A percentile compares a stretch with the other conserved stretches of the same genome.
These are phyloP conservation scores for Stigmatopora argus DNA, from an alignment of 2,113 vertebrate species.

Conservation along the genomic window DNA sequence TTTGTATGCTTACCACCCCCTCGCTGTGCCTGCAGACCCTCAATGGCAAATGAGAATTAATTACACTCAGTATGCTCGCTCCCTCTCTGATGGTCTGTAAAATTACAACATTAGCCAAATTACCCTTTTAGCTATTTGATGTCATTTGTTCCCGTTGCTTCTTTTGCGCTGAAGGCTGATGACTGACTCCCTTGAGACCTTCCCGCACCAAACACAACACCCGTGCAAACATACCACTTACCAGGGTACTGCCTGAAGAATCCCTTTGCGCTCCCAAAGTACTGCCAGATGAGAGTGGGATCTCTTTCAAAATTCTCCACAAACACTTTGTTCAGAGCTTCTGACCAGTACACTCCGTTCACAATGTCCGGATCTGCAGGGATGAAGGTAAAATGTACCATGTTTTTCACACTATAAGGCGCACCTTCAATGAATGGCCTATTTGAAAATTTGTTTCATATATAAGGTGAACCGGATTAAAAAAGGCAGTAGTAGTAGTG, in stretches of 20 bases:
- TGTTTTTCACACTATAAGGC: too few species aligned
- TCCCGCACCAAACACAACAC: constrained; percentile 10
- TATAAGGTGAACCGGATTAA: too few species aligned
- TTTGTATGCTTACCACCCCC: constrained; percentile 11
- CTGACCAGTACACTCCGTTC: constrained; percentile 96
- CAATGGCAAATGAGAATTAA: constrained; percentile 62
- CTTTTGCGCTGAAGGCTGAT: constrained; percentile 39
- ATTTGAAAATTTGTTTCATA: too few species aligned
- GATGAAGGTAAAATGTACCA: not conserved
- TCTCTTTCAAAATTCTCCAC: constrained; percentile 96
- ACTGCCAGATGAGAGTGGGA: constrained; percentile 96
- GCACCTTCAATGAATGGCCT: too few species aligned
- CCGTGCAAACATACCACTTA: constrained; percentile 60
- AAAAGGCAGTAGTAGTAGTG: too few species aligned
- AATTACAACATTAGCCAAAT: constrained; percentile 73
- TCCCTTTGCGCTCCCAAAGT: constrained; percentile 96
- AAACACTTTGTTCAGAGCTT: constrained; percentile 96
- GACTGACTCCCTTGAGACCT: constrained; percentile 40
- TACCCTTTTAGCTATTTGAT: constrained; percentile 61
- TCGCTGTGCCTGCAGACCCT: constrained; percentile 25
- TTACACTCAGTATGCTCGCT: constrained; percentile 52
- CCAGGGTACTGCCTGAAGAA: constrained; percentile 98
- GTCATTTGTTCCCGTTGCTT: constrained; percentile 56
- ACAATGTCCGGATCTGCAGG: constrained; percentile 89
- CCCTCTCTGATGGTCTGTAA: constrained; percentile 72